Conservation (phyloP, 2,888 invertebrate genomes). For the Rapana venosa region DNA sequence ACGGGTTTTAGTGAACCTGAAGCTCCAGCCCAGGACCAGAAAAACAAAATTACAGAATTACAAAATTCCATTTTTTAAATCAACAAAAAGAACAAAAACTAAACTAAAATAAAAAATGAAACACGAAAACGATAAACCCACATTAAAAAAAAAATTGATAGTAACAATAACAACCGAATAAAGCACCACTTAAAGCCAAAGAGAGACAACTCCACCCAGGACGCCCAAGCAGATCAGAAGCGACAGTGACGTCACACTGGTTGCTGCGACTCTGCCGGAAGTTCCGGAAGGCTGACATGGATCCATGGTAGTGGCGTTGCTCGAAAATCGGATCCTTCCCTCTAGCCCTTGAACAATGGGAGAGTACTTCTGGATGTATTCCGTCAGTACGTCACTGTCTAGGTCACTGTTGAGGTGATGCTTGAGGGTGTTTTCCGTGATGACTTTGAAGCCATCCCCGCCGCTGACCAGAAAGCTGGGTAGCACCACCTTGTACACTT, state of each 20-base stretch:
- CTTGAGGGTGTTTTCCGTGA: conserved; percentile 51
- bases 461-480: conserved; percentile 85
- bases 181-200: too few relatives aligned
- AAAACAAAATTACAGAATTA: too few relatives aligned
- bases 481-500: conserved; percentile 84
- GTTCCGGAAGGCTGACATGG: neutral
- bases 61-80: too few relatives aligned
- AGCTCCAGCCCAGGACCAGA: too few relatives aligned
- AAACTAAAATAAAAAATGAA: too few relatives aligned
- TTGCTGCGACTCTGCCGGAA: neutral
- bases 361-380: conserved; percentile 51
- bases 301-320: too few relatives aligned
- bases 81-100: too few relatives aligned
- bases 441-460: conserved; percentile 84
- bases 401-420: conserved; percentile 57
- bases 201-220: neutral
- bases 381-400: conserved; percentile 58
- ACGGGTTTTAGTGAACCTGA: too few relatives aligned
- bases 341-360: conserved; percentile 57
- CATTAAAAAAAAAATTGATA: too few relatives aligned
- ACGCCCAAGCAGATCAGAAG: neutral
- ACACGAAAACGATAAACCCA: too few relatives aligned
- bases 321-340: conserved; percentile 60
- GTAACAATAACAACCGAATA: too few relatives aligned
- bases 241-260: too few relatives aligned